These are phyloP conservation scores for Natrix natrix DNA, from an alignment of 2,797 vertebrate species.

Conservation along the genomic window DNA sequence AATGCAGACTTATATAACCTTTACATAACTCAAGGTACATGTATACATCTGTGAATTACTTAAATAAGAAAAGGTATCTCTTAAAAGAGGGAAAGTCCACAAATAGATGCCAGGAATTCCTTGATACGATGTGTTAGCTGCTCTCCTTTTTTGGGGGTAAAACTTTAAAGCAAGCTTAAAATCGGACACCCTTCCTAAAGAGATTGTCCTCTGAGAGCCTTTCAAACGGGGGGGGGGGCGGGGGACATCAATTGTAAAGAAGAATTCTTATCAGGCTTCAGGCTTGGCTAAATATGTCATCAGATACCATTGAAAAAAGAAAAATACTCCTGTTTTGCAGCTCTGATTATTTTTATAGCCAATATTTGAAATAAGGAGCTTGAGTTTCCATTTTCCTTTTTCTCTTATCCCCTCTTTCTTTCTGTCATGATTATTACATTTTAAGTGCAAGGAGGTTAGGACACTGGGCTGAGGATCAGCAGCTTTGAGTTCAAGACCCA, in stretches of 20 bases:
- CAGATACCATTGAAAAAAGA: background rate
- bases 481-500: background rate
- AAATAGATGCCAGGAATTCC: too few species aligned
- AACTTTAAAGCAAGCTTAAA: background rate
- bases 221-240: background rate
- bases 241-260: background rate
- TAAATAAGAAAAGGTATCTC: background rate
- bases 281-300: background rate
- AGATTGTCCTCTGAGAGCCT: background rate
- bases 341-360: background rate
- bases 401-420: background rate
- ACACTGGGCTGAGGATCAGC: background rate
- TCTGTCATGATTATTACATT: background rate
- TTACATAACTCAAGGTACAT: background rate
- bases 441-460: background rate
- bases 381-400: background rate
- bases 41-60: background rate
- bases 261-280: background rate
- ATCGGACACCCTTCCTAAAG: background rate
- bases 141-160: too few species aligned
- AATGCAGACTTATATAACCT: background rate
- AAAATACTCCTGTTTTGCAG: background rate
- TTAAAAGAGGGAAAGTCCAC: too few species aligned
- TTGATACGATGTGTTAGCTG: background rate
- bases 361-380: background rate